Percentiles rank a stretch among this genome's conserved stretches.
These are phyloP conservation scores for Anodontia alba DNA, from an alignment of 2,888 invertebrate genomes.

Conservation along the genomic window DNA sequence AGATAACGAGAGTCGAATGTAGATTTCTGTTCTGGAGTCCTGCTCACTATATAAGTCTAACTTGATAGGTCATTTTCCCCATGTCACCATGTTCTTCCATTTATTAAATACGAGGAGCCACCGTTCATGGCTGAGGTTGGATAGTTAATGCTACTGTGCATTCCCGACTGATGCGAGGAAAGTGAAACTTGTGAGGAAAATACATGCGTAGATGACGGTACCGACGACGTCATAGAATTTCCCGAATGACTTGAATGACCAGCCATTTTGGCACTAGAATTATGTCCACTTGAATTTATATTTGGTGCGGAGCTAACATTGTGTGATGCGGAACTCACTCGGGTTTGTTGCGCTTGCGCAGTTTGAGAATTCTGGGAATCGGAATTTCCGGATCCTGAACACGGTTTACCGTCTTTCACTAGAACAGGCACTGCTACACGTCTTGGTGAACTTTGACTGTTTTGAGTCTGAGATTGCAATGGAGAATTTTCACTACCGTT, in stretches of 20 bases:
- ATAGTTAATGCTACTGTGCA: conserved; percentile 74
- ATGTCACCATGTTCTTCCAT: conserved; percentile 77
- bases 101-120: conserved; percentile 78
- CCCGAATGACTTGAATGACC: conserved; percentile 50
- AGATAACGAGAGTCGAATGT: too few species aligned
- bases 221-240: conserved; percentile 61
- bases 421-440: conserved; percentile 85
- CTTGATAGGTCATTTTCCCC: too few species aligned
- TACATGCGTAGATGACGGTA: conserved; percentile 64
- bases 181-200: conserved; percentile 52
- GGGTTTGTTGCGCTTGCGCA: conserved; percentile 59
- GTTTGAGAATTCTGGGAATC: conserved; percentile 29
- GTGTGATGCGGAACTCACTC: conserved; percentile 48
- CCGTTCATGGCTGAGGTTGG: conserved; percentile 74
- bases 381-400: conserved; percentile 77
- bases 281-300: conserved; percentile 32
- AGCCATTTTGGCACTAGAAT: conserved; percentile 52
- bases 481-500: conserved; percentile 65
- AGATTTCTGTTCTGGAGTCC: too few species aligned
- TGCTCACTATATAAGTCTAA: too few species aligned
- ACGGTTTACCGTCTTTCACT: conserved; percentile 86
- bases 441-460: conserved; percentile 76
- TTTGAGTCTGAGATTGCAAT: conserved; percentile 47
- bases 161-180: conserved; percentile 59
- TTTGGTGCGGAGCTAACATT: conserved; percentile 36